These are phyloP conservation scores for Tetranychus truncatus DNA, from an alignment of 2,888 invertebrate genomes.

Conservation along the genomic window DNA sequence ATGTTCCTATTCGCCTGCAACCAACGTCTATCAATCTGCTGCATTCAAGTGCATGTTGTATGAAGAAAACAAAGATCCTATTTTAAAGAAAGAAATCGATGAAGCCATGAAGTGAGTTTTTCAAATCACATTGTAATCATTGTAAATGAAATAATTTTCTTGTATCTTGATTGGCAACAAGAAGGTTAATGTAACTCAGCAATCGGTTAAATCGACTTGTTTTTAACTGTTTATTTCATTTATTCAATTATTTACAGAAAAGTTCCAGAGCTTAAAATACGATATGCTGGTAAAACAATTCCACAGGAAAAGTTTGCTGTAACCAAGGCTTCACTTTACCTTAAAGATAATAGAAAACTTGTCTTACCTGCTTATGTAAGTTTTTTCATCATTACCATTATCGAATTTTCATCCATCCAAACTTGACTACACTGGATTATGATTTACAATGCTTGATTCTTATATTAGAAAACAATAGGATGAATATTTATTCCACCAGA, in stretches of 20 bases:
- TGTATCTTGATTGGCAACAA: background rate
- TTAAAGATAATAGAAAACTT: slow-evolving; percentile 50
- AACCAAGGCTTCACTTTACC: slow-evolving; percentile 61
- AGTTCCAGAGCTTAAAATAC: slow-evolving; percentile 62
- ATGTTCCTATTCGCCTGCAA: slow-evolving; percentile 77
- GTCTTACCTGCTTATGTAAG: slow-evolving; percentile 53
- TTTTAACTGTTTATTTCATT: background rate
- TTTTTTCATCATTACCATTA: slow-evolving; percentile 10
- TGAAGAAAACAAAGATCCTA: slow-evolving; percentile 30
- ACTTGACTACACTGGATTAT: too few relatives aligned
- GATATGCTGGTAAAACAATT: slow-evolving; percentile 84
- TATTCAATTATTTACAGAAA: slow-evolving; percentile 31
- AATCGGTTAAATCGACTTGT: background rate
- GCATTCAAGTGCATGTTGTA: slow-evolving; percentile 56
- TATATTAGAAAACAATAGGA: too few relatives aligned
- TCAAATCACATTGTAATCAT: background rate
- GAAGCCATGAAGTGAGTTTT: slow-evolving; percentile 47
- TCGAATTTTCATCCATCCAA: background rate
- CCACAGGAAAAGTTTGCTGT: slow-evolving; percentile 91
- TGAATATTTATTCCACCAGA: too few relatives aligned
- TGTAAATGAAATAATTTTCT: background rate
- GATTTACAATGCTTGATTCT: too few relatives aligned
- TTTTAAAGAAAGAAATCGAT: slow-evolving; percentile 37
- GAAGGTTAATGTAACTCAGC: background rate
- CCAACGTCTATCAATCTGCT: slow-evolving; percentile 76